A percentile compares a stretch with the other conserved stretches of the same genome.
Evolutionary conservation across 2,797 vertebrate species (phyloP).

Genomic region (Gobionotothen gibberifrons): DNA sequence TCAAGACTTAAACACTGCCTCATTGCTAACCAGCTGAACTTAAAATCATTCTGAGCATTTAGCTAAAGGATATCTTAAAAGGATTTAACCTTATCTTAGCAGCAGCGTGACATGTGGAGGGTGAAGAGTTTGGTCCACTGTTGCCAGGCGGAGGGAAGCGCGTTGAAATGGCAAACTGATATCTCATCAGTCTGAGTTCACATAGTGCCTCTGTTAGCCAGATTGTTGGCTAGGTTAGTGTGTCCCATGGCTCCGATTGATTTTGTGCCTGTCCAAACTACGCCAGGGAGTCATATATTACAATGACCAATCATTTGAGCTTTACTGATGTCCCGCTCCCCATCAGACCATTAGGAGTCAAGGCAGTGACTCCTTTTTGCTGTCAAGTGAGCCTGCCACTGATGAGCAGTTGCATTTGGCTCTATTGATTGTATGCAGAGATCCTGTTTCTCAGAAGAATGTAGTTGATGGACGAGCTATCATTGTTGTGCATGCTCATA

Average conservation of each 20-base stretch:
- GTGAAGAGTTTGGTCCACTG: slow-evolving; percentile 17
- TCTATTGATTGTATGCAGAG: slow-evolving; percentile 49
- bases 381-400: slow-evolving; percentile 39
- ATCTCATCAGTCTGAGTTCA: slow-evolving; percentile 49
- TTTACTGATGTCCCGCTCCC: slow-evolving; percentile 49
- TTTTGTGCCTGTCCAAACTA: slow-evolving; percentile 71
- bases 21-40: too few species aligned
- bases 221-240: slow-evolving; percentile 59
- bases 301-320: slow-evolving; percentile 61
- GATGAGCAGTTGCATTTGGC: slow-evolving; percentile 41
- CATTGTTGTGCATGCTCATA: slow-evolving; percentile 32
- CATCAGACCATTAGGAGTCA: slow-evolving; percentile 51
- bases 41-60: too few species aligned
- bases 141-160: slow-evolving; percentile 28
- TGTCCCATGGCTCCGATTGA: slow-evolving; percentile 74
- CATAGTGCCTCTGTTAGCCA: slow-evolving; percentile 39
- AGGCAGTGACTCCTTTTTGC: slow-evolving; percentile 33
- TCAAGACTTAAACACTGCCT: too few species aligned
- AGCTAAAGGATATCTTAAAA: too few species aligned
- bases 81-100: too few species aligned
- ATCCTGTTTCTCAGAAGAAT: slow-evolving; percentile 28
- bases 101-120: too few species aligned
- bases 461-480: slow-evolving; percentile 15
- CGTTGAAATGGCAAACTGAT: slow-evolving; percentile 51
- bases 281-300: slow-evolving; percentile 67